Evolutionary conservation across 2,888 invertebrate species (phyloP), one percentile per base, ranked within the genome.

Genomic region (Drepanosiphum platanoidis): DNA sequence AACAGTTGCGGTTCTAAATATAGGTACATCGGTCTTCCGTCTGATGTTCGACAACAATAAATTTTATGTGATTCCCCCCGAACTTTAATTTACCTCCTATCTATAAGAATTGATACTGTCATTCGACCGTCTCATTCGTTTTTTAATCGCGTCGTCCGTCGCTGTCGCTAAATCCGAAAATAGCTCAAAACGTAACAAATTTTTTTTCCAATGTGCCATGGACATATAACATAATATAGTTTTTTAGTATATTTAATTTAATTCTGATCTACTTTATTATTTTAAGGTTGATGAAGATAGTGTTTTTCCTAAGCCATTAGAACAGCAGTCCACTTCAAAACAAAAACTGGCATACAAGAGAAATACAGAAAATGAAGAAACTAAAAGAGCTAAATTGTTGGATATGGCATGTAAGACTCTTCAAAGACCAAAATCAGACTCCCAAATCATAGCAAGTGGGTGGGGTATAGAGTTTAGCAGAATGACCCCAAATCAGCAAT

Each of bases 381-480:
- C 74, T 74, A 74, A 74, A 74, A 74, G 52, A 32, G 32, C 74
- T 74, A 74, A 74, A 74, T 32, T 74, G 32, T 74, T 74, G 52
- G 64, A 46, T 32, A 46, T 74, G 74, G 74, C 74, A 32, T 74
- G 74, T 32, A 32, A 22, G 0, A 32, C 32, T 74, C 74, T 72
- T 42, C 46, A 72, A 46, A 70, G 13, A n/a, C 36, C 36, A 34
- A 70, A 27, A 27, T 32, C 74, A 74, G 11, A 74, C 7, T 22
- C 46, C 46, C 52, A 52, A 32, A 32, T 74, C 46, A 32, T 70
- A 70, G 70, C 70, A 70, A 70, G 70, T 70, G 70, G 70, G 70
- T 36, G 70, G 70, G 70, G 70, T 70, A 70, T 70, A 70, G 70
- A 70, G 36, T 36, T 70, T 70, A 70, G 36, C 8, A 70, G 36